Conservation (phyloP, 2,888 invertebrate genomes). For the Blastobasis adustella region DNA sequence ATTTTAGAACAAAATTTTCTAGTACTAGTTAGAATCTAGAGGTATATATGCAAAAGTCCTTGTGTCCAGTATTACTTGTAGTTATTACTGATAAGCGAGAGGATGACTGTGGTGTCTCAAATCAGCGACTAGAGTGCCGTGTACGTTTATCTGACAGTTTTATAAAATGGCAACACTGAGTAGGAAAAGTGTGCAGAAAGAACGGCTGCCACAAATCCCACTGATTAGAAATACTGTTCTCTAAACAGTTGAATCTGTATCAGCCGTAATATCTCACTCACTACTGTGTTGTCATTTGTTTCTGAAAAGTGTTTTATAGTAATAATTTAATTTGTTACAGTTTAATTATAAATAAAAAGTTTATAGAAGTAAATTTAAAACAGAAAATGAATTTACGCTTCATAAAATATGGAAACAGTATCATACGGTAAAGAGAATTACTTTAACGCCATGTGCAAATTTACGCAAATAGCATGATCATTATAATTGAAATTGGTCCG, state of each 20-base stretch:
- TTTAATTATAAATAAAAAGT: not conserved
- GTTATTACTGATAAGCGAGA: constrained; percentile 52
- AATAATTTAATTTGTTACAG: not conserved
- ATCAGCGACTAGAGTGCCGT: constrained; percentile 69
- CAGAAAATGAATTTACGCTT: not conserved
- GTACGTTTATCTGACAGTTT: constrained; percentile 52
- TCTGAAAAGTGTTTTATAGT: constrained; percentile 34
- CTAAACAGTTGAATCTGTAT: constrained; percentile 41
- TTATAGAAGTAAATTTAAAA: not conserved
- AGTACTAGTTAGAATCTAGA: too few relatives aligned
- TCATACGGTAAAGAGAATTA: too few relatives aligned
- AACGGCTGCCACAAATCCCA: constrained; percentile 53
- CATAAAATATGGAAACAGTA: not conserved
- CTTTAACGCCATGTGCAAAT: too few relatives aligned
- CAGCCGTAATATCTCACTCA: constrained; percentile 57
- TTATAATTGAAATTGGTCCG: too few relatives aligned
- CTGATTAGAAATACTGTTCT: constrained; percentile 19
- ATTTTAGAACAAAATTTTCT: too few relatives aligned
- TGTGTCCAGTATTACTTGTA: not conserved
- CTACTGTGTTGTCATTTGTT: constrained; percentile 66
- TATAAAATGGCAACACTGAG: constrained; percentile 60
- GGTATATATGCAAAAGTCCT: not conserved
- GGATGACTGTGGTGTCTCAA: constrained; percentile 68
- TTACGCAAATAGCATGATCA: too few relatives aligned
- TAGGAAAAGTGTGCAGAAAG: constrained; percentile 49